These are phyloP conservation scores for Capreolus pygargus DNA, from an alignment of 2,113 vertebrate genomes.

Conservation along the genomic window DNA sequence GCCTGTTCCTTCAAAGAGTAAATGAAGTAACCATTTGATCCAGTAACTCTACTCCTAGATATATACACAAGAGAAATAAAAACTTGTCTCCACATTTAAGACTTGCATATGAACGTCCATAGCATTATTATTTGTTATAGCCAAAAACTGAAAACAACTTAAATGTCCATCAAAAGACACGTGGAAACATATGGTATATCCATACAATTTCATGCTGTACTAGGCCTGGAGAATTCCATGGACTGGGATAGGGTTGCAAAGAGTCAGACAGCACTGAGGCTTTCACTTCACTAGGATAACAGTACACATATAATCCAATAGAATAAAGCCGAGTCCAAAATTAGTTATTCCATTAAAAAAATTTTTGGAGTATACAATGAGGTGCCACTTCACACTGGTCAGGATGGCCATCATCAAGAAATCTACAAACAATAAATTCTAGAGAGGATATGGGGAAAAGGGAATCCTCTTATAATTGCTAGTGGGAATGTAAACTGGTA, in stretches of 20 bases:
- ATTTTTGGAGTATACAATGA: not conserved
- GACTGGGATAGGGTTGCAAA: not conserved
- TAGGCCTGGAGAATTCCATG: not conserved
- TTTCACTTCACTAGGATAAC: not conserved
- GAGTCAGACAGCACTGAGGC: not conserved
- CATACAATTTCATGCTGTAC: not conserved
- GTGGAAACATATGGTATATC: not conserved
- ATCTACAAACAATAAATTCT: not conserved
- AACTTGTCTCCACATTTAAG: not conserved
- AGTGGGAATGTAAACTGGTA: not conserved
- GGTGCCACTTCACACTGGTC: not conserved
- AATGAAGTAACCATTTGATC: not conserved
- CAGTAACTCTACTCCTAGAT: not conserved
- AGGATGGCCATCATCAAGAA: not conserved
- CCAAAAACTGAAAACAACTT: not conserved
- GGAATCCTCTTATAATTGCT: not conserved
- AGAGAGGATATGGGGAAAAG: not conserved
- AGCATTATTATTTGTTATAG: not conserved
- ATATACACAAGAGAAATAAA: not conserved
- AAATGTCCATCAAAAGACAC: not conserved
- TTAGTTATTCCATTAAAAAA: not conserved
- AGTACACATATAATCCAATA: not conserved
- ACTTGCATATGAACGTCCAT: not conserved
- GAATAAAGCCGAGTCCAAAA: not conserved
- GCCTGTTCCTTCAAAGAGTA: not conserved